A percentile compares a stretch with the other conserved stretches of the same genome.
These are phyloP conservation scores for Papilio machaon DNA, from an alignment of 1,140 invertebrate genomes.

Conservation along the genomic window DNA sequence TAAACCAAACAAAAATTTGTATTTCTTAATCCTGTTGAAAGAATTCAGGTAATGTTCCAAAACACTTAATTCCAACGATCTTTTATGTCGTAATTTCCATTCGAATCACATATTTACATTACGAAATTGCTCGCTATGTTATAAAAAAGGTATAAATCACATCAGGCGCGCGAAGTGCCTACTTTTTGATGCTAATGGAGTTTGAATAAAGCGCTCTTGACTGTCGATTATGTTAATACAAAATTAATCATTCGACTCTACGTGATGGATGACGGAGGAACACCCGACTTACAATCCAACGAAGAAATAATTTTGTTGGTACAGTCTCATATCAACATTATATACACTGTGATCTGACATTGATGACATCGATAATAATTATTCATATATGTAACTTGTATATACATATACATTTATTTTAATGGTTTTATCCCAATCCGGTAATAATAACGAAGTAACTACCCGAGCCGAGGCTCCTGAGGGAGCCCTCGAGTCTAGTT, in stretches of 20 bases:
- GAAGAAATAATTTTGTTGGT: neutral
- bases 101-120: conserved; percentile 20
- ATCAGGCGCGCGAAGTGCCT: conserved; percentile 32
- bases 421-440: too few species aligned
- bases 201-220: conserved; percentile 30
- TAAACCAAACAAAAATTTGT: too few species aligned
- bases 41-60: neutral
- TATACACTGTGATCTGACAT: neutral
- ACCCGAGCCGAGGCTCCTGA: too few species aligned
- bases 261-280: conserved; percentile 14
- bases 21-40: neutral
- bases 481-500: too few species aligned
- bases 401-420: too few species aligned
- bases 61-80: neutral
- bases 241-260: conserved; percentile 24
- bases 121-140: conserved; percentile 11
- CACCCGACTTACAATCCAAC: neutral
- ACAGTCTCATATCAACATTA: neutral
- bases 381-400: too few species aligned
- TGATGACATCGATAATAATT: too few species aligned
- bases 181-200: conserved; percentile 36
- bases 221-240: conserved; percentile 37
- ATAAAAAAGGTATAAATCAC: conserved; percentile 33
- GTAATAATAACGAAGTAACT: too few species aligned
- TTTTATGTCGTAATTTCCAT: neutral